Evolutionary conservation across 2,888 invertebrate species (phyloP), one percentile per base, ranked within the genome.

Genomic region (Amblyteles armatorius): DNA sequence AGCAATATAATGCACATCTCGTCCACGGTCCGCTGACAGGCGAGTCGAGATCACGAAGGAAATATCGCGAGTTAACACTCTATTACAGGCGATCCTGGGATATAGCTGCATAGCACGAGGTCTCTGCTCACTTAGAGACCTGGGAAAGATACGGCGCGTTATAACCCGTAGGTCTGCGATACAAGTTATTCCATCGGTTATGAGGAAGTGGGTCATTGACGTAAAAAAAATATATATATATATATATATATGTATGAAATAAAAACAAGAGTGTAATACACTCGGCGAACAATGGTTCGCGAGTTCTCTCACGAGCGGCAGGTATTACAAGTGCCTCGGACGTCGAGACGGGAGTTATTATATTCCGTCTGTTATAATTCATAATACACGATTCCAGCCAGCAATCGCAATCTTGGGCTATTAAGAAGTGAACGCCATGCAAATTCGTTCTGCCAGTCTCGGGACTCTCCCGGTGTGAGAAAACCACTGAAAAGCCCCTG

Each of bases 21-120:
- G 67, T 78, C 73, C 67, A 60, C 73, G 72, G 60, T 29, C 16
- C 36, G 82, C 78, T 83, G 82, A 83, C 72, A 82, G 76, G 26
- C 60, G 50, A 79, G 60, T 67, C 60, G 73, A 73, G 73, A 79
- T 83, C 82, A 63, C 73, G 78, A 79, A 78, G 78, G 68, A 72
- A 79, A 78, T 78, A 83, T 78, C 68, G 22, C 78, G 73, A 83
- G 82, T 83, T 83, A 83, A 79, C 82, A 83, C 82, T 83, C 78
- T 50, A 83, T 79, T 83, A 83, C 72, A 50, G 78, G 55, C 50
- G 33, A 73, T 57, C 65, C 57, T 83, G 68, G 73, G 57, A 68
- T 82, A 65, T 7, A n/a, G 60, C 29, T 29, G 33, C 26, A 33
- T n/a, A 33, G 29, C 16, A 29, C 33, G 16, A 63, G 13, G 13